phyloP scores from a whole-genome alignment of 2,888 invertebrate genomes.

The Netelia virgata region DNA sequence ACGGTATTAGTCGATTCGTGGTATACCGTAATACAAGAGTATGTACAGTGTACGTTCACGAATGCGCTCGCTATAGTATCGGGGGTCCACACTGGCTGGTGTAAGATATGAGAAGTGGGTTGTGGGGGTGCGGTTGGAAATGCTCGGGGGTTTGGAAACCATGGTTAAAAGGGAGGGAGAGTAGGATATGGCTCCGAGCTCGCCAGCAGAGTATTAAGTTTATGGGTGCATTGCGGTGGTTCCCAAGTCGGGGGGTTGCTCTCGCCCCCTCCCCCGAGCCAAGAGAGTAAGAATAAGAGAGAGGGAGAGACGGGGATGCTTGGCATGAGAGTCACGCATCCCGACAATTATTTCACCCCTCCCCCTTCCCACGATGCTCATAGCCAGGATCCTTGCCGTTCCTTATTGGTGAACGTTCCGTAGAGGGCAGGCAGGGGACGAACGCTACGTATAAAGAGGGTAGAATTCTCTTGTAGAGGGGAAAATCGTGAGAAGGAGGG shows the following conservation, averaged over 20 bases:
- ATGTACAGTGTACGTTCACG: slow-evolving; percentile 66
- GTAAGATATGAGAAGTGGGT: slow-evolving; percentile 48
- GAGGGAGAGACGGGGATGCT: slow-evolving; percentile 68
- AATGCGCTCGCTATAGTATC: slow-evolving; percentile 72
- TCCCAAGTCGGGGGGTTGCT: slow-evolving; percentile 74
- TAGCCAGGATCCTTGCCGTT: slow-evolving; percentile 62
- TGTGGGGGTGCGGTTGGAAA: slow-evolving; percentile 42
- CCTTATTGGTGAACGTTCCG: slow-evolving; percentile 71
- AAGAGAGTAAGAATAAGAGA: slow-evolving; percentile 35
- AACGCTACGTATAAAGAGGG: slow-evolving; percentile 40
- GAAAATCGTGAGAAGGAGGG: slow-evolving; percentile 31
- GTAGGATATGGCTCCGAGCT: slow-evolving; percentile 52
- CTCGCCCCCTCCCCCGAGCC: slow-evolving; percentile 12
- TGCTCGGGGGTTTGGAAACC: slow-evolving; percentile 57
- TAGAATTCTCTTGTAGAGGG: slow-evolving; percentile 15
- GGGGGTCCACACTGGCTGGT: slow-evolving; percentile 59
- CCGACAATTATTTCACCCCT: slow-evolving; percentile 82
- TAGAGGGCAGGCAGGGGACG: slow-evolving; percentile 51
- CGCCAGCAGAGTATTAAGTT: slow-evolving; percentile 78
- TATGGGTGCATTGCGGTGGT: slow-evolving; percentile 83
- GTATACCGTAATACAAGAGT: slow-evolving; percentile 25
- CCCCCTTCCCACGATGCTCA: slow-evolving; percentile 69
- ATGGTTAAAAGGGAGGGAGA: slow-evolving; percentile 31
- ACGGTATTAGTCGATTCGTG: neutral
- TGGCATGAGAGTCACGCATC: slow-evolving; percentile 82